phyloP scores from a whole-genome alignment of 2,888 invertebrate genomes.

The Metellina segmentata region DNA sequence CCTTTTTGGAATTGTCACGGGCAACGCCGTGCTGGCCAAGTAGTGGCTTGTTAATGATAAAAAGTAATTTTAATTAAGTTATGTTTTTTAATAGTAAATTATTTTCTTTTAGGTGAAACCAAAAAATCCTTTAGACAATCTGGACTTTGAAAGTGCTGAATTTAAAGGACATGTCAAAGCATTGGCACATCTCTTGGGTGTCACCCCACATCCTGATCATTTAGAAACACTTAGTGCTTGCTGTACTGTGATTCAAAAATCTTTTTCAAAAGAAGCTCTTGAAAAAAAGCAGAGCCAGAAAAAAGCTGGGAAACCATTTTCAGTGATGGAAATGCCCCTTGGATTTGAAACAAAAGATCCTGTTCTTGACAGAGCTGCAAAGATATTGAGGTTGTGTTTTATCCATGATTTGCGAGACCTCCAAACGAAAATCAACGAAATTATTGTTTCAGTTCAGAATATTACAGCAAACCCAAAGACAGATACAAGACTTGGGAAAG shows the following conservation, averaged over 20 bases:
- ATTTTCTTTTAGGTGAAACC: constrained; percentile 83
- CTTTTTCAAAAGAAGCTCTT: constrained; percentile 84
- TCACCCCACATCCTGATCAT: constrained; percentile 91
- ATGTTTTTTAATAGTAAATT: no score
- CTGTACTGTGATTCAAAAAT: constrained; percentile 84
- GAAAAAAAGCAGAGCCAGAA: constrained; percentile 82
- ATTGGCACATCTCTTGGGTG: constrained; percentile 89
- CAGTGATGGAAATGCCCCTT: constrained; percentile 86
- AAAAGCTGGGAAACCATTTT: constrained; percentile 85
- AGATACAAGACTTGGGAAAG: constrained; percentile 95
- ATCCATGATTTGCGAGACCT: constrained; percentile 91
- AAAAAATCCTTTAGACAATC: constrained; percentile 90
- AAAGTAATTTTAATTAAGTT: no score
- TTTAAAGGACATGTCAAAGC: constrained; percentile 91
- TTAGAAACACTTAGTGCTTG: constrained; percentile 86
- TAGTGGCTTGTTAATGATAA: no score
- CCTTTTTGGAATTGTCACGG: no score
- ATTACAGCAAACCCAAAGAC: constrained; percentile 98
- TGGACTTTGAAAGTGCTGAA: constrained; percentile 90
- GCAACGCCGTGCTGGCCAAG: no score
- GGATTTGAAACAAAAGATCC: constrained; percentile 86
- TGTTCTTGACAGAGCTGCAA: constrained; percentile 87
- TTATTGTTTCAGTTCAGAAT: constrained; percentile 94
- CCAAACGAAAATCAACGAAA: constrained; percentile 96
- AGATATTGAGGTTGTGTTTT: constrained; percentile 89